These are phyloP conservation scores for Arrhamphus sclerolepis DNA, from an alignment of 2,797 vertebrate genomes.

Conservation along the genomic window DNA sequence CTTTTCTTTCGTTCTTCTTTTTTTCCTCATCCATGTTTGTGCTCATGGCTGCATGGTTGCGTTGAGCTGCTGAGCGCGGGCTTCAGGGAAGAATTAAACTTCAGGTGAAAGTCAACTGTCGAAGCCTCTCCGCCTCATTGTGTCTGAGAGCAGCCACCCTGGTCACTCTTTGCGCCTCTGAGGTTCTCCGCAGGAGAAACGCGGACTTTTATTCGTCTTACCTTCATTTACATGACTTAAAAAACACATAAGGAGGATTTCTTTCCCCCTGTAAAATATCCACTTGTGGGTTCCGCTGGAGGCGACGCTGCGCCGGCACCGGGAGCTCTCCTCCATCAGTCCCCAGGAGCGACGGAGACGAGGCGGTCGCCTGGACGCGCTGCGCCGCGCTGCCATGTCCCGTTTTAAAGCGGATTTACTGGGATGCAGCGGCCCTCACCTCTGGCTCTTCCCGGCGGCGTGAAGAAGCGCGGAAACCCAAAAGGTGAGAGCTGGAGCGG, in stretches of 20 bases:
- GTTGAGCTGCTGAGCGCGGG: slow-evolving; percentile 25
- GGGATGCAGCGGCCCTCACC: slow-evolving; percentile 51
- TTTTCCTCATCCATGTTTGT: no score
- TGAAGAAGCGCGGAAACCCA: slow-evolving; percentile 54
- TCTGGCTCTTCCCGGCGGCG: slow-evolving; percentile 22
- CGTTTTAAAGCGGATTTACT: slow-evolving; percentile 71
- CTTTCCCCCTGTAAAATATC: neutral
- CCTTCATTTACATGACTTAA: neutral
- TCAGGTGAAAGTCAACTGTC: slow-evolving; percentile 55
- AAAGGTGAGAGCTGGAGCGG: slow-evolving; percentile 58
- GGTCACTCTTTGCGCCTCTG: slow-evolving; percentile 27
- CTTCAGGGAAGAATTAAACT: slow-evolving; percentile 45
- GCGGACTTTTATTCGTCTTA: slow-evolving; percentile 5
- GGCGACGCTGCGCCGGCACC: slow-evolving; percentile 42
- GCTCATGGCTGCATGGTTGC: neutral
- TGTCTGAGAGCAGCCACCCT: slow-evolving; percentile 47
- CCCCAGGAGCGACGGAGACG: slow-evolving; percentile 65
- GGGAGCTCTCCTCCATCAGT: slow-evolving; percentile 59
- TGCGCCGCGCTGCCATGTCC: slow-evolving; percentile 64
- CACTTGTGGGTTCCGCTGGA: slow-evolving; percentile 29
- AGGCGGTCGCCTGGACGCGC: slow-evolving; percentile 48
- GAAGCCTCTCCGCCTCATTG: slow-evolving; percentile 48
- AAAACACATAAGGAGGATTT: slow-evolving; percentile 4
- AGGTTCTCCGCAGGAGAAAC: slow-evolving; percentile 6
- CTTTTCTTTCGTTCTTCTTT: no score